These are phyloP conservation scores for Alentia gelatinosa DNA, from an alignment of 2,888 invertebrate genomes.

Conservation along the genomic window DNA sequence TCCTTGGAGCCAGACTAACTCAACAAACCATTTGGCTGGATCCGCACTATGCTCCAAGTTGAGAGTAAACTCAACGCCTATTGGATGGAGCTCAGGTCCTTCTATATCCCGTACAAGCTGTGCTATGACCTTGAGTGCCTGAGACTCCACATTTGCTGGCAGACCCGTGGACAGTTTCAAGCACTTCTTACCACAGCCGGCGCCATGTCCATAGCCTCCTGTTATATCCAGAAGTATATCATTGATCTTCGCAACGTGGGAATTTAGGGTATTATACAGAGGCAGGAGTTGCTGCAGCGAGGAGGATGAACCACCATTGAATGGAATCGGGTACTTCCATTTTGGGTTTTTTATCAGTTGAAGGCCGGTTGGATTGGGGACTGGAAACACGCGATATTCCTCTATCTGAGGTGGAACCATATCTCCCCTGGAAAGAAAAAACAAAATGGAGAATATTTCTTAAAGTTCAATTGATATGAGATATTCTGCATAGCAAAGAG, in stretches of 20 bases:
- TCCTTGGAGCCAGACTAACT: slow-evolving; percentile 51
- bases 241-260: not conserved
- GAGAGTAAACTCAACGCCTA: not conserved
- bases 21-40: slow-evolving; percentile 10
- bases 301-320: slow-evolving; percentile 66
- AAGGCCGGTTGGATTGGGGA: not conserved
- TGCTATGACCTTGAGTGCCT: not conserved
- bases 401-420: not conserved
- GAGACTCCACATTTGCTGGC: not conserved
- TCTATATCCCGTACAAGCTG: not conserved
- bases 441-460: no score
- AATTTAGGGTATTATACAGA: not conserved
- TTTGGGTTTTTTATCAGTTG: slow-evolving; percentile 47
- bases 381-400: slow-evolving; percentile 13
- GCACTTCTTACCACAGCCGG: not conserved
- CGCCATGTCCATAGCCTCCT: not conserved
- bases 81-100: not conserved
- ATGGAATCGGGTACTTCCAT: slow-evolving; percentile 67
- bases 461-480: no score
- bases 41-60: not conserved
- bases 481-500: no score
- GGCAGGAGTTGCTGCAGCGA: not conserved
- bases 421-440: not conserved
- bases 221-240: not conserved
- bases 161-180: not conserved